Conservation (phyloP, 2,113 vertebrate genomes). For the Solenodon paradoxus region DNA sequence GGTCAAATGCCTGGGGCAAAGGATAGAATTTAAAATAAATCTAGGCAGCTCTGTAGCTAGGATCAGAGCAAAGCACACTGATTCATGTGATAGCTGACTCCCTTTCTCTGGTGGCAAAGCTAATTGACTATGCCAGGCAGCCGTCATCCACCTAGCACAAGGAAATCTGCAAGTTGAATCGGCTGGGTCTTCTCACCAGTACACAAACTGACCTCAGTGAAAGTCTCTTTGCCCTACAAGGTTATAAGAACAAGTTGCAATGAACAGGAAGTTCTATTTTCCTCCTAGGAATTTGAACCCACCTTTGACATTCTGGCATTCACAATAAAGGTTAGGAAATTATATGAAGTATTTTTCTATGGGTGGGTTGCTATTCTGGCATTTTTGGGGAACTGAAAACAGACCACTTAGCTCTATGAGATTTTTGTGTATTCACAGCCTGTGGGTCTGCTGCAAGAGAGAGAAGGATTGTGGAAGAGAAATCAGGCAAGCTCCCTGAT, state of each 20-base stretch:
- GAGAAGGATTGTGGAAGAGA: neutral
- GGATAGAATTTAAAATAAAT: constrained; percentile 11
- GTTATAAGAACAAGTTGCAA: neutral
- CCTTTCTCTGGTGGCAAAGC: neutral
- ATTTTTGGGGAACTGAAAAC: neutral
- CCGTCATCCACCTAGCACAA: neutral
- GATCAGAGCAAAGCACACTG: constrained; percentile 6
- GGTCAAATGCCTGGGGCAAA: neutral
- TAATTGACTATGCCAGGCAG: neutral
- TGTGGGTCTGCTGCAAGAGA: neutral
- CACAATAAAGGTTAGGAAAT: constrained; percentile 22
- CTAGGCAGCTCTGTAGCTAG: neutral
- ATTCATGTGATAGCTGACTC: neutral
- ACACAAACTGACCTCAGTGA: neutral
- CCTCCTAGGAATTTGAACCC: neutral
- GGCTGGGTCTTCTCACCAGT: neutral
- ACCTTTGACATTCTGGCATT: constrained; percentile 16
- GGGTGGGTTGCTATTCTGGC: neutral
- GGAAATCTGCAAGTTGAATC: neutral
- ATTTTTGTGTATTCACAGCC: neutral
- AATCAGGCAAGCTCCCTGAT: neutral
- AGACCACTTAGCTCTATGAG: neutral
- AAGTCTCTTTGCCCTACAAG: neutral
- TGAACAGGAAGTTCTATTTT: constrained; percentile 25
- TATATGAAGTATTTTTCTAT: neutral